These are phyloP conservation scores for Mimachlamys varia DNA, from an alignment of 2,888 invertebrate genomes.

Conservation along the genomic window DNA sequence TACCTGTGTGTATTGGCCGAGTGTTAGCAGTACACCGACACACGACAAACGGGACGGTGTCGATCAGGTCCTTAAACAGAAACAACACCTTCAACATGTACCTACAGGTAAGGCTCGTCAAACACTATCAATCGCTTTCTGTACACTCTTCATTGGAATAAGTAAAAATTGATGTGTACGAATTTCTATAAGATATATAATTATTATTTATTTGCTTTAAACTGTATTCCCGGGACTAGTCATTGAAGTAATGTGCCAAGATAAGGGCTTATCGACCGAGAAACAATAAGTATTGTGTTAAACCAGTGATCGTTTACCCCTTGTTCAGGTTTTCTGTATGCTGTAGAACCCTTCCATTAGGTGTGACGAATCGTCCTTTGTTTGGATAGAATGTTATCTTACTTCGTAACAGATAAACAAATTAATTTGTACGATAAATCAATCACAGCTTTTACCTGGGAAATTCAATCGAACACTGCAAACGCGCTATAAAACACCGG, in stretches of 20 bases:
- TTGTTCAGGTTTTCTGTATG: background rate
- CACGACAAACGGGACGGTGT: background rate
- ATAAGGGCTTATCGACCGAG: slow-evolving; percentile 14
- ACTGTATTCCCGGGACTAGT: background rate
- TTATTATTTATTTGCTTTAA: background rate
- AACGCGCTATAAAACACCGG: background rate
- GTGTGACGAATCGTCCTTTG: slow-evolving; percentile 8
- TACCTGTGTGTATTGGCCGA: background rate
- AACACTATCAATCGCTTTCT: background rate
- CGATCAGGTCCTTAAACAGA: background rate
- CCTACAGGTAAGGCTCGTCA: background rate
- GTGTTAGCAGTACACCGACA: background rate
- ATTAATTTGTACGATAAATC: slow-evolving; percentile 15
- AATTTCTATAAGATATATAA: background rate
- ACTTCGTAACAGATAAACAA: slow-evolving; percentile 7
- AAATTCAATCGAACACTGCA: background rate
- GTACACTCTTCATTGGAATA: background rate
- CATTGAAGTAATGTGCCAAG: background rate
- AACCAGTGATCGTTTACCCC: slow-evolving; percentile 1
- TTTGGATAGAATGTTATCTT: slow-evolving; percentile 13
- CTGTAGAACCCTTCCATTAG: background rate
- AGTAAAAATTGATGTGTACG: background rate
- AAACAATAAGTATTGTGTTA: background rate
- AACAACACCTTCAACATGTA: background rate
- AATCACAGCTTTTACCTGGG: slow-evolving; percentile 21